A percentile compares a stretch with the other conserved stretches of the same genome.
phyloP scores from a whole-genome alignment of 2,113 vertebrate species.

The Xiphorhynchus elegans region DNA sequence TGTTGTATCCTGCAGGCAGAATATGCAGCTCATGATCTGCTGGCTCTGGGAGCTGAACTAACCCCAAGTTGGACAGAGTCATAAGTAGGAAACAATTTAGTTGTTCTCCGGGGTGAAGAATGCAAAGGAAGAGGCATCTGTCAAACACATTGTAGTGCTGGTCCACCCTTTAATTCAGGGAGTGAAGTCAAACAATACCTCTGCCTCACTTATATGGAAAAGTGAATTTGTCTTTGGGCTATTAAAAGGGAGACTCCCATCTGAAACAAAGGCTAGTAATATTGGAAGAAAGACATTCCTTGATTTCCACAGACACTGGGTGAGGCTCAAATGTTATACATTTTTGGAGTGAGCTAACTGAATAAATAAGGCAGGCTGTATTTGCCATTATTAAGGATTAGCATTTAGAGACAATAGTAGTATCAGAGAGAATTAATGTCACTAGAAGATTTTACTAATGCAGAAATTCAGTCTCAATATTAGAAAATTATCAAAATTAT shows the following conservation, averaged over 20 bases:
- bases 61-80: neutral
- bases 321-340: conserved; percentile 17
- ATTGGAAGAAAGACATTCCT: neutral
- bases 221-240: neutral
- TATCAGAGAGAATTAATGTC: neutral
- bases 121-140: conserved; percentile 6
- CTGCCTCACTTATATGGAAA: conserved; percentile 7
- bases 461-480: neutral
- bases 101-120: conserved; percentile 31
- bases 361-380: neutral
- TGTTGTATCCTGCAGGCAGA: neutral
- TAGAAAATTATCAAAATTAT: neutral
- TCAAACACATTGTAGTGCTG: neutral
- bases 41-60: conserved; percentile 16
- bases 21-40: neutral
- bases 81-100: neutral
- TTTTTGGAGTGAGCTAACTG: neutral
- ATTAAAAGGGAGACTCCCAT: conserved; percentile 20
- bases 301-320: neutral
- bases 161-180: neutral
- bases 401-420: neutral
- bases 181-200: conserved; percentile 35
- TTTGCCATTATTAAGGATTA: neutral
- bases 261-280: conserved; percentile 9
- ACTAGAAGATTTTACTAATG: neutral